These are phyloP conservation scores for Poeciliopsis infans DNA, from an alignment of 2,797 vertebrate species.

Conservation along the genomic window DNA sequence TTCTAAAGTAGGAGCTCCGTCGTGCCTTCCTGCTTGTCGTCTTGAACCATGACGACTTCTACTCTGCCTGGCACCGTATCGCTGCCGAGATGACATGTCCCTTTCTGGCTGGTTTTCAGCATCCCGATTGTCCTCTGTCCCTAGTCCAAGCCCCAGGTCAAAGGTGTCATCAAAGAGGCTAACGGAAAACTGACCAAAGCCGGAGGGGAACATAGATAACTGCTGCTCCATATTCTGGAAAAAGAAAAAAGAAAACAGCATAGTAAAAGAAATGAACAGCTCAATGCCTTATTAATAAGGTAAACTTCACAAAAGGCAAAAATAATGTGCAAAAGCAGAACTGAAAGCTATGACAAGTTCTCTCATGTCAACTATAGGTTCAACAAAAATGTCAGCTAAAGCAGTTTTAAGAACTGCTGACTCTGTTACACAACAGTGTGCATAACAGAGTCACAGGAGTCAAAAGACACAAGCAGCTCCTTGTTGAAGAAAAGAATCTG, in stretches of 20 bases:
- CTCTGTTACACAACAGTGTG: constrained; percentile 23
- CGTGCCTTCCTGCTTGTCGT: constrained; percentile 86
- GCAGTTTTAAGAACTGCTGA: constrained; percentile 22
- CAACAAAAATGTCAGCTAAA: constrained; percentile 24
- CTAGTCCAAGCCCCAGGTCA: constrained; percentile 85
- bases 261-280: neutral
- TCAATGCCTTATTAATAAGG: neutral
- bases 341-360: constrained; percentile 12
- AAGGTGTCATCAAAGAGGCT: constrained; percentile 95
- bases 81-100: constrained; percentile 90
- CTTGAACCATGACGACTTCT: constrained; percentile 90
- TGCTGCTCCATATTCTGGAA: constrained; percentile 89
- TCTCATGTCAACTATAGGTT: neutral
- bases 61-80: constrained; percentile 90
- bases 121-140: constrained; percentile 87
- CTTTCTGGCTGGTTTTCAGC: constrained; percentile 89
- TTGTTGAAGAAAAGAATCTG: constrained; percentile 8
- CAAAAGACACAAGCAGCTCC: constrained; percentile 9
- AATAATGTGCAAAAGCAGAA: constrained; percentile 30
- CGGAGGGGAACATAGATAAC: constrained; percentile 91
- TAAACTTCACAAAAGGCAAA: neutral
- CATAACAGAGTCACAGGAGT: neutral
- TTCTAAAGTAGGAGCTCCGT: constrained; percentile 95
- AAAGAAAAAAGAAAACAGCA: constrained; percentile 4
- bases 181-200: constrained; percentile 93